Evolutionary conservation across 1,140 invertebrate species (phyloP), one percentile per base, ranked within the genome.

Genomic region (Drosophila eugracilis): DNA sequence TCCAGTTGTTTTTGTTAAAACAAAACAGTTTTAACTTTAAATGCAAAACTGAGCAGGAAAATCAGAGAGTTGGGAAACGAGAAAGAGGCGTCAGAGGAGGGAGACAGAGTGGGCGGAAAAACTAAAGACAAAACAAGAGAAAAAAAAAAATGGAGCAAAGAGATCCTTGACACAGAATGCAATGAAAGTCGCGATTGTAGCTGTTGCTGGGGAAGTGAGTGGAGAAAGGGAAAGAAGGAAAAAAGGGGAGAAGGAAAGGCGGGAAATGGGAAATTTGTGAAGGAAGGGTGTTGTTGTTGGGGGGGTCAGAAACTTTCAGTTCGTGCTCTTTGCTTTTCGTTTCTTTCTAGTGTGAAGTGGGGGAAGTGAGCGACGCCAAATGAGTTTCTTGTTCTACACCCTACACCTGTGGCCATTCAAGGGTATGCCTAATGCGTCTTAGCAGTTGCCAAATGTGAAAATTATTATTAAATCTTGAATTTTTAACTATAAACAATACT

Each of bases 1-100:
- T 36, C 5, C 30, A 26, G 32, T 28, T 48, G 30, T 36, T 55
- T 19, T 28, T 65, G 42, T 37, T 53, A 14, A 39, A 75, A 70
- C 62, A 65, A 69, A 32, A 65, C 42, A 41, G 57, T 58, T 78
- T 78, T 73, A 52, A 69, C 55, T 65, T 81, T 77, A 78, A 83
- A 74, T 78, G 69, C 69, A 74, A 71, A 62, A 67, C 78, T 34
- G 59, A 66, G 72, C 52, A 34, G 19, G 37, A 57, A 44, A 49
- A 42, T 9, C 10, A 14, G 12, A 22, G 19, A 34, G 24, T 2
- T 14, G 21, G 3, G n/a, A 39, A 28, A n/a, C 5, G 14, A 24
- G 21, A 0, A 7, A 2, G 2, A n/a, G 7, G 32, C n/a, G 12
- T 34, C 19, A 22, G 39, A 19, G 32, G 50, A 32, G 10, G 10